Evolutionary conservation across 2,888 invertebrate genomes (phyloP).

Genomic region (Eristalis pertinax): DNA sequence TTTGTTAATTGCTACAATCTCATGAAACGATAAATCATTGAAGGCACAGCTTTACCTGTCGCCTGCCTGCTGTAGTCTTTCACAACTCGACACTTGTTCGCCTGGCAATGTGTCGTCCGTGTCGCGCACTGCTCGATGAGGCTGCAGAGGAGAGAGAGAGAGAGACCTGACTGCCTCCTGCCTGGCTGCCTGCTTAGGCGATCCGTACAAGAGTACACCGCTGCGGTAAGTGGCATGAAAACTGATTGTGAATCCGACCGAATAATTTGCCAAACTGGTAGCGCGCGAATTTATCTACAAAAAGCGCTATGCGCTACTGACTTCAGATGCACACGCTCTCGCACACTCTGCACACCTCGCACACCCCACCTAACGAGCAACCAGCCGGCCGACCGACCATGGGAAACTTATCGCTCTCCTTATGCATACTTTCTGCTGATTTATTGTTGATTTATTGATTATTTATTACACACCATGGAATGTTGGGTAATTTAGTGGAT

Average conservation of each 20-base stretch:
- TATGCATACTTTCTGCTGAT: conserved; percentile 68
- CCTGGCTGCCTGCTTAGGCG: conserved; percentile 7
- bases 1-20: conserved; percentile 72
- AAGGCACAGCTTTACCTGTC: conserved; percentile 70
- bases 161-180: not conserved
- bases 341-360: not conserved
- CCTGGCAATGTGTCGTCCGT: conserved; percentile 57
- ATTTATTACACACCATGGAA: conserved; percentile 69
- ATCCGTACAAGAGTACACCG: conserved; percentile 11
- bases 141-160: not conserved
- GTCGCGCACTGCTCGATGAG: conserved; percentile 30
- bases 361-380: not conserved
- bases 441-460: conserved; percentile 70
- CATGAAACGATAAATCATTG: conserved; percentile 71
- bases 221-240: conserved; percentile 42
- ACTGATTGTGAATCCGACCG: conserved; percentile 63
- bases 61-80: conserved; percentile 68
- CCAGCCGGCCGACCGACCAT: conserved; percentile 7
- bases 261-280: conserved; percentile 69
- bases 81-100: conserved; percentile 72
- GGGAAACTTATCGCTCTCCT: conserved; percentile 64
- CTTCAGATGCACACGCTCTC: conserved; percentile 9
- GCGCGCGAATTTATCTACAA: conserved; percentile 64
- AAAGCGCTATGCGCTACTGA: conserved; percentile 57
- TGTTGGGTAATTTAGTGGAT: conserved; percentile 64